Base-by-base conservation (phyloP, 2,888 invertebrate species). In the Hyles lineata region DNA sequence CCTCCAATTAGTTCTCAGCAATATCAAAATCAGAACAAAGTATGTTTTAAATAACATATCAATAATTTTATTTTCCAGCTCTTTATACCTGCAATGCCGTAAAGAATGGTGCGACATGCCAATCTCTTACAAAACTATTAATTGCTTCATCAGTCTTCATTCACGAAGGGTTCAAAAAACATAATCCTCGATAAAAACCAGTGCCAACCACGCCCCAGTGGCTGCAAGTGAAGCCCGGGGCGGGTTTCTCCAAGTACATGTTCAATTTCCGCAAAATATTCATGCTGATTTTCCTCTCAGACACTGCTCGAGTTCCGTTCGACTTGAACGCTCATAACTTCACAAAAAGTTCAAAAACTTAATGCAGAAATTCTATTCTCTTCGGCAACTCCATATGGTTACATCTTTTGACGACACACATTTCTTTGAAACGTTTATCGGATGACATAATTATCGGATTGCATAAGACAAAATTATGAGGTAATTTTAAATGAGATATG, bases 281-380 rank as follows among this genome's bases (percentile, higher is more conserved):
- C 23, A 67, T 32, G 70, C 73, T 21, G 50, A 43, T 67, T 50
- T 23, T 50, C 15, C 63, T 32, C 62, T 62, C 23, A 63, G 43
- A 63, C 43, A 21, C 43, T 21, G 43, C 43, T 21, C 23, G 21
- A 52, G 50, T 21, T 25, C 70, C 9, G 58, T 70, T 59, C 59
- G 59, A 70, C 58, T 70, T 59, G 52, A 61, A 61, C 23, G 67
- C 25, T 67, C 50, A 15, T 23, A 63, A 43, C 67, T 67, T 67
- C 43, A 67, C 23, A 50, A 67, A 63, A 67, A 67, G 67, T 50
- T 23, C 43, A 23, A 67, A 23, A 23, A 67, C 23, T 67, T 15
- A 35, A 35, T 21, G 43, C 63, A 63, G 21, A 43, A 60, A 25
- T 25, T n/a, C 35, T 35, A 63, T 63, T 43, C 67, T 50, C 43